A percentile compares a stretch with the other conserved stretches of the same genome.
Conservation (phyloP, 2,113 vertebrate genomes). For the Donacobius atricapilla region DNA sequence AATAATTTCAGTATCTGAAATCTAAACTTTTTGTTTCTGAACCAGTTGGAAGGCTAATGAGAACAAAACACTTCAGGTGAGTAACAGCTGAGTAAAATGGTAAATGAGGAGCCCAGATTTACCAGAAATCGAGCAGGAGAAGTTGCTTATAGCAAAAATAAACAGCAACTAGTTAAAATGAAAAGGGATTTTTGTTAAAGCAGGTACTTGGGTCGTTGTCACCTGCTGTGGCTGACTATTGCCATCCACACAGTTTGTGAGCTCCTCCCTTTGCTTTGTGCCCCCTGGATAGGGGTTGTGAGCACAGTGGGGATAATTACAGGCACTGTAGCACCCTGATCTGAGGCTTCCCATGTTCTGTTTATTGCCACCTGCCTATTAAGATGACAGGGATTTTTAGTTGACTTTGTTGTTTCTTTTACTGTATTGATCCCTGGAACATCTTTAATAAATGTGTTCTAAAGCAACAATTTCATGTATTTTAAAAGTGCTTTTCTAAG, state of each 20-base stretch:
- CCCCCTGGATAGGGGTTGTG: neutral
- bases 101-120: neutral
- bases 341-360: neutral
- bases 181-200: neutral
- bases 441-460: neutral
- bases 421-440: neutral
- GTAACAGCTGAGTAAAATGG: neutral
- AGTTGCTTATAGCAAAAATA: conserved; percentile 1
- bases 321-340: neutral
- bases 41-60: neutral
- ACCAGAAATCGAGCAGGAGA: neutral
- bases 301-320: neutral
- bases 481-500: neutral
- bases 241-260: neutral
- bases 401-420: conserved; percentile 5
- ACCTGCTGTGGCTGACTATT: neutral
- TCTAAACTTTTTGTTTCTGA: neutral
- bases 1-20: conserved; percentile 29
- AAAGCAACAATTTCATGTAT: neutral
- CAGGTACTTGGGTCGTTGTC: neutral
- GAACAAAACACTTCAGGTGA: neutral
- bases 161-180: neutral
- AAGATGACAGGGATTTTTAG: neutral
- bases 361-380: neutral
- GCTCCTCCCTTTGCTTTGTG: neutral